These are phyloP conservation scores for Nephila pilipes DNA, from an alignment of 1,140 invertebrate genomes.

Conservation along the genomic window DNA sequence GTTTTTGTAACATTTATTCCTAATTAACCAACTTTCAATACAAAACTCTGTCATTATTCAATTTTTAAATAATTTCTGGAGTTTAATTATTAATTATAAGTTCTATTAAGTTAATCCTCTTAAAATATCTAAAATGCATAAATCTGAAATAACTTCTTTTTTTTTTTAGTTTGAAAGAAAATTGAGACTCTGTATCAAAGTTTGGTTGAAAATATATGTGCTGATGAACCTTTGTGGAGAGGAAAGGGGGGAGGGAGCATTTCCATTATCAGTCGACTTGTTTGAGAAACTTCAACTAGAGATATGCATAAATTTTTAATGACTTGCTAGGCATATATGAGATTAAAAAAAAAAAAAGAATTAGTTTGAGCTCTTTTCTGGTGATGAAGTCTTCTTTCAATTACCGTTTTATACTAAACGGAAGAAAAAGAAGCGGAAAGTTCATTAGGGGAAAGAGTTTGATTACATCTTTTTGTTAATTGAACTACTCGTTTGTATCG, in stretches of 20 bases:
- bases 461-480: slow-evolving; percentile 42
- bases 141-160: no score
- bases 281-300: not conserved
- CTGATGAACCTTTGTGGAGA: not conserved
- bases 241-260: not conserved
- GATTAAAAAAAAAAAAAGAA: not conserved
- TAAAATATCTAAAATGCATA: no score
- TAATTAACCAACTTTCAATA: no score
- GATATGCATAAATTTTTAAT: slow-evolving; percentile 15
- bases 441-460: slow-evolving; percentile 27
- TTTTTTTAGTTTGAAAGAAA: not conserved
- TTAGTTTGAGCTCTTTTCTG: not conserved
- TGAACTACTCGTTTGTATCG: slow-evolving; percentile 7
- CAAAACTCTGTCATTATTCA: no score
- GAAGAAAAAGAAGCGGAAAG: slow-evolving; percentile 7
- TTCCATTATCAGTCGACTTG: not conserved
- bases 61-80: no score
- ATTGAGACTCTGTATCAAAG: not conserved
- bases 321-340: not conserved
- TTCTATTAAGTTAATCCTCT: no score
- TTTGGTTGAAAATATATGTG: not conserved
- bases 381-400: not conserved
- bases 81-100: no score
- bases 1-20: no score
- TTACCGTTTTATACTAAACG: not conserved